phyloP scores from a whole-genome alignment of 2,888 invertebrate genomes.

The Parnassius smintheus region DNA sequence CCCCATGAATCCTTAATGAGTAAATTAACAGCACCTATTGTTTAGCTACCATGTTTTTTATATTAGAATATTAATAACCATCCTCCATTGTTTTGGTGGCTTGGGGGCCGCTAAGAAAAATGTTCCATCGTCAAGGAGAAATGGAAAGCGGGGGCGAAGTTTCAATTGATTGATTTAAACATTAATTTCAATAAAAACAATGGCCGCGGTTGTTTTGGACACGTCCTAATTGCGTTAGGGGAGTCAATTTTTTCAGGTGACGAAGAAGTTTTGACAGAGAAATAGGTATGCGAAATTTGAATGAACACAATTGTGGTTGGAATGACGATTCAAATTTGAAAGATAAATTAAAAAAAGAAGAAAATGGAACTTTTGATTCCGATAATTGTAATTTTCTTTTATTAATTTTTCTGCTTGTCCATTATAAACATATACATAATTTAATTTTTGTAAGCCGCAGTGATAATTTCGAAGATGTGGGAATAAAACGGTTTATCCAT shows the following conservation, averaged over 20 bases:
- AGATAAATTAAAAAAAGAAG: slow-evolving; percentile 9
- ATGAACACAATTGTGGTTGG: slow-evolving; percentile 15
- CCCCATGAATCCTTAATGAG: slow-evolving; percentile 78
- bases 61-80: slow-evolving; percentile 77
- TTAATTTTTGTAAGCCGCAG: too few species aligned
- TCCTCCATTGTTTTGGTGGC: slow-evolving; percentile 64
- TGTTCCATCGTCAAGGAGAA: slow-evolving; percentile 43
- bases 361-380: neutral
- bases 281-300: slow-evolving; percentile 26
- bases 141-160: slow-evolving; percentile 44
- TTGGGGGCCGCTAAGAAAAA: slow-evolving; percentile 50
- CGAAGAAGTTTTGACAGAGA: slow-evolving; percentile 27
- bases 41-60: slow-evolving; percentile 71
- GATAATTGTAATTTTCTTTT: too few species aligned
- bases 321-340: slow-evolving; percentile 5
- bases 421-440: too few species aligned
- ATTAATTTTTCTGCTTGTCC: too few species aligned
- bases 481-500: too few species aligned
- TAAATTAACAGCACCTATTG: slow-evolving; percentile 80
- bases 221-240: slow-evolving; percentile 60
- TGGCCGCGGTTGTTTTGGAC: slow-evolving; percentile 65
- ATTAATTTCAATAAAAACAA: slow-evolving; percentile 80
- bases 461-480: too few species aligned
- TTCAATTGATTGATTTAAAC: slow-evolving; percentile 77
- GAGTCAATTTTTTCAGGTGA: slow-evolving; percentile 28